phyloP scores from a whole-genome alignment of 2,888 invertebrate genomes.

The Seira sanloemensis region DNA sequence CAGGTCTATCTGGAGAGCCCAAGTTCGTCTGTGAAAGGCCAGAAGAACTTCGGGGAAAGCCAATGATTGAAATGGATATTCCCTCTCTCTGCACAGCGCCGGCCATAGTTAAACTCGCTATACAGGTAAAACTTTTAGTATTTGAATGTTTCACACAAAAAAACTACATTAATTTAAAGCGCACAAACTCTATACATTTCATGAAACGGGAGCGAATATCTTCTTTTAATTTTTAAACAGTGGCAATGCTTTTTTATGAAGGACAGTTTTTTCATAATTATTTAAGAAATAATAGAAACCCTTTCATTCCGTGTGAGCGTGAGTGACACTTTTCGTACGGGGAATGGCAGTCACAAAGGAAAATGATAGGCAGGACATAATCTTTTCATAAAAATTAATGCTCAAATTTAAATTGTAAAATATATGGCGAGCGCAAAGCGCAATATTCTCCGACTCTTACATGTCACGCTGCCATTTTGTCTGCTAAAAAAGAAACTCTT shows the following conservation, averaged over 20 bases:
- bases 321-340: too few relatives aligned
- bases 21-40: slow-evolving; percentile 88
- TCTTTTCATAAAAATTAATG: not conserved
- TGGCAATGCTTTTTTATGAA: not conserved
- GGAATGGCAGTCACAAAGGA: too few relatives aligned
- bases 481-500: not conserved
- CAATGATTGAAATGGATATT: slow-evolving; percentile 87
- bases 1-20: slow-evolving; percentile 74
- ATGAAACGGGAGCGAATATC: not conserved
- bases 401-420: not conserved
- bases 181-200: slow-evolving; percentile 7
- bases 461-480: not conserved
- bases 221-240: slow-evolving; percentile 9
- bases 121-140: slow-evolving; percentile 80
- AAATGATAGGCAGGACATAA: not conserved
- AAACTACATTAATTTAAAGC: too few relatives aligned
- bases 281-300: not conserved
- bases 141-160: slow-evolving; percentile 11
- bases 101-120: slow-evolving; percentile 87
- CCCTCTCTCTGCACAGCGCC: slow-evolving; percentile 91
- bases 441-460: too few relatives aligned
- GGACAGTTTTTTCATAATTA: not conserved
- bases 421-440: not conserved
- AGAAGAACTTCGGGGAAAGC: slow-evolving; percentile 84
- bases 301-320: too few relatives aligned